These are phyloP conservation scores for Lophotis ruficrista DNA, from an alignment of 2,113 vertebrate species.

Conservation along the genomic window DNA sequence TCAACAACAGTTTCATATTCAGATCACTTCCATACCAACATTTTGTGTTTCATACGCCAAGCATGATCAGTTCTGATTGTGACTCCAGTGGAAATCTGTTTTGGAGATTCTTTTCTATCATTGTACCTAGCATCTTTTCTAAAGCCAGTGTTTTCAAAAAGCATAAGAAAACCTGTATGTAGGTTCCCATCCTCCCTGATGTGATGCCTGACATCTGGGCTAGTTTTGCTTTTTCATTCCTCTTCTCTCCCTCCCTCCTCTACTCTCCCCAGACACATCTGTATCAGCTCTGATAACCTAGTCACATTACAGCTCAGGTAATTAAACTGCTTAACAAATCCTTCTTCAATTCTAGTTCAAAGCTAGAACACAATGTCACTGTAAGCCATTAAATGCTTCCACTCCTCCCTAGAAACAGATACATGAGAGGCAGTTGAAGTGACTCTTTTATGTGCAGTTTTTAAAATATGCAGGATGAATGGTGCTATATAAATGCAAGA, in stretches of 20 bases:
- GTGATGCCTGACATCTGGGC: neutral
- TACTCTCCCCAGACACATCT: neutral
- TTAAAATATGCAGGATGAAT: conserved; percentile 2
- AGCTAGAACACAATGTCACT: neutral
- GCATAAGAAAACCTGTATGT: neutral
- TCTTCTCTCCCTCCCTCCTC: neutral
- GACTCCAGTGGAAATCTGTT: neutral
- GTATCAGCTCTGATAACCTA: neutral
- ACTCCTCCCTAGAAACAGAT: neutral
- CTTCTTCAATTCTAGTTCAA: neutral
- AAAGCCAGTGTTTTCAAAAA: neutral
- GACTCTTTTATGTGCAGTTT: neutral
- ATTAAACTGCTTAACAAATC: neutral
- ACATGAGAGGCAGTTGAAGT: neutral
- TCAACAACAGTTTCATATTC: neutral
- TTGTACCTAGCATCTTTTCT: neutral
- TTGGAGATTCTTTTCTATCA: neutral
- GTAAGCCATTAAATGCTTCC: neutral
- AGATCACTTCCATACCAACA: neutral
- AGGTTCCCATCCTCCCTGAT: neutral
- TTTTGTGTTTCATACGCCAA: neutral
- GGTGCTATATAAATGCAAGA: conserved; percentile 28
- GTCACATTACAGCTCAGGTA: neutral
- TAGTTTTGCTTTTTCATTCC: neutral
- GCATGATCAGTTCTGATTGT: neutral